Evolutionary conservation across 2,113 vertebrate genomes (phyloP), one percentile per base, ranked within the genome.

Genomic region (Psilopogon haemacephalus): DNA sequence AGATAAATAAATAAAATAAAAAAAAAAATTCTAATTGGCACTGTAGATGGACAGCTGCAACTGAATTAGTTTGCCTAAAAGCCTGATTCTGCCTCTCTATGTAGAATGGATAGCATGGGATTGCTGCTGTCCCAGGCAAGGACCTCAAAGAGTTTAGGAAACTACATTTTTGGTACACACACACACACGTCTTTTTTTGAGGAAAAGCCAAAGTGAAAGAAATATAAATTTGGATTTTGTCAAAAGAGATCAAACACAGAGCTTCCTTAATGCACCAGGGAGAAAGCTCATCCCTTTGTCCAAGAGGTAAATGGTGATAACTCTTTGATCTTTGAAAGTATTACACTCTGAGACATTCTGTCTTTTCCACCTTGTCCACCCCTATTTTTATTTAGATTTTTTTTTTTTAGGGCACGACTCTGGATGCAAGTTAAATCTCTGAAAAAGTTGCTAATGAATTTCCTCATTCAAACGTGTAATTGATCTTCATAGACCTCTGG

Each of bases 401-500:
- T 28, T 77, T 71, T 79, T 90, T 85, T 71, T 56, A 79, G 71
- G 59, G 19, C 56, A 79, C 89, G 67, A 73, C 42, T 95, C 95
- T 84, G 83, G 95, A 95, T 94, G 92, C 56, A 78, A 92, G 93
- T 97, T 89, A 97, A 96, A 96, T 96, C 88, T 97, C 90, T 93
- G 93, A 95, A 95, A 97, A 96, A 90, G 95, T 77, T 77, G 95
- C 97, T 95, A 87, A 83, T 94, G 96, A 90, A 84, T 97, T 97
- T 97, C 73, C 89, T 78, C 27, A 65, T 63, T 95, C 48, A 94
- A 94, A 78, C 78, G 32, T 84, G 83, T 96, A 96, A 96, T 97
- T 97, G 97, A 97, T 98, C 97, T 98, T 97, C 95, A 93, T 97
- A 91, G 92, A 95, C 95, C 95, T 97, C 94, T 67, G 58, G 89